Evolutionary conservation across 1,140 invertebrate species (phyloP), one percentile per base, ranked within the genome.

Genomic region (Atopsyche davidsoni): DNA sequence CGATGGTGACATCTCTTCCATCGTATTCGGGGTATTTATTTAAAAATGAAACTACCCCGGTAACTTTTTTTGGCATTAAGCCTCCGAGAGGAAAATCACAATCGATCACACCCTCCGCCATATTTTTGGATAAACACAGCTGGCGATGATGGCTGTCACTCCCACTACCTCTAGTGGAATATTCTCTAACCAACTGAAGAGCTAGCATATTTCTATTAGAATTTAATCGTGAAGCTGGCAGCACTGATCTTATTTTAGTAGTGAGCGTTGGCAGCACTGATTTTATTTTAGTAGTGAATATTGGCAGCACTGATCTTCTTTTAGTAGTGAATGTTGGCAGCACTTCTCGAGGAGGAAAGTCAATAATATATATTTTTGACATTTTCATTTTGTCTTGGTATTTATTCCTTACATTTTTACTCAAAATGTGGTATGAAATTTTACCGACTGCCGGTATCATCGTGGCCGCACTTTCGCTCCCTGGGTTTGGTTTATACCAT

Each of bases 41-140:
- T 17, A 97, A 64, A 74, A 98, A 98, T 46, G 82, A 80, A 21
- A 81, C 75, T 17, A 94, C 88, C 44, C 89, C 90, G 40, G 94
- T 98, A 75, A 97, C 94, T 73, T 90, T 88, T 76, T 97, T 97
- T n/a, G 93, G 93, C 59, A 96, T 75, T 61, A 94, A 76, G 58
- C 82, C 83, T 78, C 80, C 47, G 82, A 36, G 72, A 52, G 89
- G 91, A 77, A 91, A 93, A 59, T 87, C 81, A 63, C 75, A 76
- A 68, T 86, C 81, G 63, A 81, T 75, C 64, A 40, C 50, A 52
- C 50, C 43, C 43, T 51, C 48, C 48, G 48, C 48, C 48, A 51
- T 51, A 51, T 51, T 51, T 44, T 28, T 51, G 9, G 47, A 43
- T 46, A 51, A 51, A 51, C 48, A 51, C 48, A 51, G 48, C 48